These are phyloP conservation scores for Cotesia chilonis DNA, from an alignment of 1,140 invertebrate species.

Conservation along the genomic window DNA sequence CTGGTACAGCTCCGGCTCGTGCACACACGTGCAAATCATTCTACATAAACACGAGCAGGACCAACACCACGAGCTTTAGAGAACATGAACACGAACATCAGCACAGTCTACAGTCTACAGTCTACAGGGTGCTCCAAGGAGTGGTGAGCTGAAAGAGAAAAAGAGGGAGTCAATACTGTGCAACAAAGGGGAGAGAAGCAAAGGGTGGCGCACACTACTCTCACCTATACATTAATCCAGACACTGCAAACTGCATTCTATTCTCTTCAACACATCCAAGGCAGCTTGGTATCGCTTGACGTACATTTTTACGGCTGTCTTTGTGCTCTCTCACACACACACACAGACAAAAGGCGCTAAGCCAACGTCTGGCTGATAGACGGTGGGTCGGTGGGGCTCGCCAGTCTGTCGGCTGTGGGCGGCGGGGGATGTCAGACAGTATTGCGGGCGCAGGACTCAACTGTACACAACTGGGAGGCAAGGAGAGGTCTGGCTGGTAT, in stretches of 20 bases:
- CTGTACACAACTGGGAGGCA: constrained; percentile 21
- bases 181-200: too few species aligned
- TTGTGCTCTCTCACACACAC: constrained; percentile 6
- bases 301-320: constrained; percentile 5
- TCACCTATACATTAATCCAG: too few species aligned
- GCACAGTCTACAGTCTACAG: too few species aligned
- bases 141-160: too few species aligned
- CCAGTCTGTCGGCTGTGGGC: constrained; percentile 28
- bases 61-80: neutral
- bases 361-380: constrained; percentile 28
- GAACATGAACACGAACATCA: too few species aligned
- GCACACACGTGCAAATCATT: constrained; percentile 33
- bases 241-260: too few species aligned
- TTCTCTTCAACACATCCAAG: too few species aligned
- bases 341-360: constrained; percentile 28
- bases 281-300: neutral
- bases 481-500: too few species aligned
- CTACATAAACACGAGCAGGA: constrained; percentile 5
- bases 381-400: constrained; percentile 20
- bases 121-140: too few species aligned
- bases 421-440: constrained; percentile 33
- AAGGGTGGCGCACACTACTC: too few species aligned
- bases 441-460: constrained; percentile 19
- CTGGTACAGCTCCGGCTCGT: constrained; percentile 30
- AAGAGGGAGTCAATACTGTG: too few species aligned